phyloP scores from a whole-genome alignment of 1,140 invertebrate species.

The Drosophila auraria region DNA sequence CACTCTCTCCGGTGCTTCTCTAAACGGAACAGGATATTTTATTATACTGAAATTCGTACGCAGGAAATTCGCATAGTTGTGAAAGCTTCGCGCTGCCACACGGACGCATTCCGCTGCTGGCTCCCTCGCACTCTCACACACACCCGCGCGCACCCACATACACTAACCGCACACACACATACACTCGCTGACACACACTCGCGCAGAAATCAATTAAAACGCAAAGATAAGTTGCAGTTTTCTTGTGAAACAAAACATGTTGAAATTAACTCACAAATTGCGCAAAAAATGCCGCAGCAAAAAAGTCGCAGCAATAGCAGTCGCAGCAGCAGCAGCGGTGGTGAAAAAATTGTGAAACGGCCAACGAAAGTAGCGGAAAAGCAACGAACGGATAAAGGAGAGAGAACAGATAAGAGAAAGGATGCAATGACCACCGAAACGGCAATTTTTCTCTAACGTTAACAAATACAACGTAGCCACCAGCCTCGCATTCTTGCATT shows the following conservation, averaged over 20 bases:
- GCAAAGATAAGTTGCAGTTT: conserved; percentile 32
- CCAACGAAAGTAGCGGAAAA: conserved; percentile 50
- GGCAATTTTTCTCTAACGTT: conserved; percentile 70
- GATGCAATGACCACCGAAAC: conserved; percentile 77
- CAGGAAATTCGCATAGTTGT: conserved; percentile 80
- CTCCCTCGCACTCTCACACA: conserved; percentile 42
- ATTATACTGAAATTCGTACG: conserved; percentile 83
- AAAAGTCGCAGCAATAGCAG: conserved; percentile 18
- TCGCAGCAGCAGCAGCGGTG: conserved; percentile 31
- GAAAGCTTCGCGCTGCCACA: conserved; percentile 82
- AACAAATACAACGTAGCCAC: conserved; percentile 32
- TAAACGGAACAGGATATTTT: conserved; percentile 80
- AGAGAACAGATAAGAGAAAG: conserved; percentile 40
- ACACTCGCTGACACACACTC: conserved; percentile 55
- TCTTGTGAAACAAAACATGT: conserved; percentile 44
- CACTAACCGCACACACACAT: conserved; percentile 20
- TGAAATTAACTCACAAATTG: conserved; percentile 72
- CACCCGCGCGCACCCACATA: conserved; percentile 30
- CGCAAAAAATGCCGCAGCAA: conserved; percentile 77
- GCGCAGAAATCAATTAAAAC: conserved; percentile 77
- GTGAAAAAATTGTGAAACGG: conserved; percentile 71
- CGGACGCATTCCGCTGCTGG: conserved; percentile 79
- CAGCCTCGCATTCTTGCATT: conserved; percentile 34
- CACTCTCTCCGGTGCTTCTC: conserved; percentile 30
- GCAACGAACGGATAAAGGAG: conserved; percentile 29